Percentiles rank a stretch among this genome's conserved stretches.
Conservation (phyloP, 2,797 vertebrate genomes). For the Pipistrellus pygmaeus region DNA sequence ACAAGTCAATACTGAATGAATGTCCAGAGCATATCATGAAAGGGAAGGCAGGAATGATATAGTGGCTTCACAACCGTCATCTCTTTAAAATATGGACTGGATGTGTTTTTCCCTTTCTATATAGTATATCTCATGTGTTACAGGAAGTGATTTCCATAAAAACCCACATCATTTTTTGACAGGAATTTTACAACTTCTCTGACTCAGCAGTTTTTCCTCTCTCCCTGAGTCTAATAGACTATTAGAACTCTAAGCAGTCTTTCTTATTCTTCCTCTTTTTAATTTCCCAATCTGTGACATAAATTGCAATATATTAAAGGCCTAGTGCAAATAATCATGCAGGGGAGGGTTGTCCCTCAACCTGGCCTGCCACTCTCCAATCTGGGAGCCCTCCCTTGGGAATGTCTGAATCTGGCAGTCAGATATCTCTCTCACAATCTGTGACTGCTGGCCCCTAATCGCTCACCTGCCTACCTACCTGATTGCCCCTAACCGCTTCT, state of each 20-base stretch:
- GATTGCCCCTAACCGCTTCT: too few relatives aligned
- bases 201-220: neutral
- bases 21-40: neutral
- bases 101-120: neutral
- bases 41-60: neutral
- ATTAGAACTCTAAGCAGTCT: neutral
- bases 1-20: neutral
- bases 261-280: neutral
- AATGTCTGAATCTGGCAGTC: too few relatives aligned
- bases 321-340: too few relatives aligned
- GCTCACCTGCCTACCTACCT: too few relatives aligned
- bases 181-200: neutral
- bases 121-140: neutral
- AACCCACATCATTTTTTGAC: neutral
- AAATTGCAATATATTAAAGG: neutral
- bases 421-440: too few relatives aligned
- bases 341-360: too few relatives aligned
- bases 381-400: too few relatives aligned
- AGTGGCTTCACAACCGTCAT: rapidly evolving
- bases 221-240: neutral
- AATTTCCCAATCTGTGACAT: neutral
- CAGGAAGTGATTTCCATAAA: neutral
- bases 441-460: too few relatives aligned
- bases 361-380: too few relatives aligned
- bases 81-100: neutral